Base-by-base conservation (phyloP, 2,888 invertebrate species). In the Sclerodermus sp. region DNA sequence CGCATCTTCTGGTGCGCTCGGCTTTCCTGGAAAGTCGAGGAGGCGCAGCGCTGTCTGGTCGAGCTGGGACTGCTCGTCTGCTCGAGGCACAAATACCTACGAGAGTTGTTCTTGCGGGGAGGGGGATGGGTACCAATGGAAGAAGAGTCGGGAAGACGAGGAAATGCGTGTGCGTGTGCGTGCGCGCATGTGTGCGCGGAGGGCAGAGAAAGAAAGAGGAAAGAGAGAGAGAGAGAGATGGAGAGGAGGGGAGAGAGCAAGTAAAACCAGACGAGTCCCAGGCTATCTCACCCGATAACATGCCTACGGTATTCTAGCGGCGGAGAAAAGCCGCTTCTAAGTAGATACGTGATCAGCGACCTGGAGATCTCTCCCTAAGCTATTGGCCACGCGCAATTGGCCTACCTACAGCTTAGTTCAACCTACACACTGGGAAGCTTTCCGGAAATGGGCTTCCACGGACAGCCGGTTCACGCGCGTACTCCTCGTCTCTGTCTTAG, bases 341-440 rank as follows among this genome's bases (percentile, higher is more conserved):
- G 76, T 76, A 76, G 68, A 70, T 76, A 76, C 76, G 76, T 76
- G 76, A 76, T 76, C 76, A 71, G 75, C 69, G 64, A 68, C 68
- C 64, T 66, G 68, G 56, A 62, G 61, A 63, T 63, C 62, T 64
- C 66, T 57, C 58, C 60, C 23, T 23, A 23, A 23, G 23, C 23
- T 23, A 23, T 23, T 23, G 23, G 23, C 23, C 23, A 23, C 8
- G 23, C 23, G 4, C 23, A 8, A 5, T 23, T 8, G 23, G 23
- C 23, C 23, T 23, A 23, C 23, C 23, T 23, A 23, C 8, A 23
- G 3, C 23, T 23, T 8, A 5, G 23, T 23, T 23, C 8, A 23
- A 8, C 23, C 8, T n/a, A n/a, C n/a, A 8, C 23, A 23, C 23
- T 23, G 3, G 23, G 23, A 23, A 23, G 23, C 23, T 23, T 23